Evolutionary conservation across 2,888 invertebrate species (phyloP), one percentile per base, ranked within the genome.

Genomic region (Dysmachus trigonus): DNA sequence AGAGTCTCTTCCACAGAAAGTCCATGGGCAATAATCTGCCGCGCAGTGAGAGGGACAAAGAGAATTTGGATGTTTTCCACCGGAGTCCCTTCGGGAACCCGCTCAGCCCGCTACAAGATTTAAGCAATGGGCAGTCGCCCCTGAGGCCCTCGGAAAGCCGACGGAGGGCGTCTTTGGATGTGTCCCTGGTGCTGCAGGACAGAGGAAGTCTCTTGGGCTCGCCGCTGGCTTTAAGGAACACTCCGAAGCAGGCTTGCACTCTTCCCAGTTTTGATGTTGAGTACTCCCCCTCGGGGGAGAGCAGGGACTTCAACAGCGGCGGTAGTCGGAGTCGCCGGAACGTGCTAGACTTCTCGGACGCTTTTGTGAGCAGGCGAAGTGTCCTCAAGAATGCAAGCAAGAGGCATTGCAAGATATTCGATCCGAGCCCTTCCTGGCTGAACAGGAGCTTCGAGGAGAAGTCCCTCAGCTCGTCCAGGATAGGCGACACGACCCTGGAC

Each of bases 401-500:
- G 72, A 84, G 71, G 35, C 82, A 82, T 30, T 53, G 82, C 8
- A 82, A 71, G 33, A 71, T 82, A 33, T 82, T 62, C 22, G 82
- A 82, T 18, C 30, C 82, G 33, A 62, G 30, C 15, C 53, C 31
- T 1, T 27, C 35, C n/a, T 84, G 73, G 47, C 27, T 79, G 27
- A 31, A 31, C 31, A 41, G 41, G 10, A 31, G 31, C 30, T n/a
- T 18, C 8, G 13, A 41, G 13, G 87, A 90, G 5, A 88, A 88
- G 7, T 90, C 90, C 7, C 87, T 92, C 4, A 91, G 90, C 0
- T 92, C 92, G 0, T 91, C 92, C 1, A 90, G 91, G 73, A 91
- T 92, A 90, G 92, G 92, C 4, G 92, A 92, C 86, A 90, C 90
- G 13, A 92, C 92, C 2, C 86, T 92, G 79, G 92, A 92, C 88